Conservation (phyloP, 2,888 invertebrate genomes). For the Phania funesta region DNA sequence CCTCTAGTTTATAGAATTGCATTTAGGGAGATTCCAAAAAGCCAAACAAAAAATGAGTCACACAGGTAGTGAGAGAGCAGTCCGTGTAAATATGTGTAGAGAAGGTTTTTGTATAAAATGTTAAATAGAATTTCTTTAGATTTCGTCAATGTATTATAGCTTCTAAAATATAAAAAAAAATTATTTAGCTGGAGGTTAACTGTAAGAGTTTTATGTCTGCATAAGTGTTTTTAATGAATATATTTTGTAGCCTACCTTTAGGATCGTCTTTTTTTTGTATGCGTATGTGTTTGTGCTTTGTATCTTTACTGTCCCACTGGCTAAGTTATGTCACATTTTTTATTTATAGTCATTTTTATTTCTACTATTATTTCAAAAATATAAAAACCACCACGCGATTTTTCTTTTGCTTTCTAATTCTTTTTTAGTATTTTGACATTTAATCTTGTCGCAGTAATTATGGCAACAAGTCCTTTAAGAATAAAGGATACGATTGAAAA, state of each 20-base stretch:
- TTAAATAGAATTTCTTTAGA: constrained; percentile 59
- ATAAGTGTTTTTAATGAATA: constrained; percentile 4
- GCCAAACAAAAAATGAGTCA: neutral
- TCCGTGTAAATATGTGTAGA: neutral
- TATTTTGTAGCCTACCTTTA: constrained; percentile 34
- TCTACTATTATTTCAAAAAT: neutral
- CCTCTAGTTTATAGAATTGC: constrained; percentile 37
- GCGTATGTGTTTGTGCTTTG: neutral
- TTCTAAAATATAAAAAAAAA: constrained; percentile 31
- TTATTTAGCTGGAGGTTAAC: constrained; percentile 66
- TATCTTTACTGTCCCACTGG: constrained; percentile 61
- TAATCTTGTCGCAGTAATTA: constrained; percentile 22
- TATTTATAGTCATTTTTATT: neutral
- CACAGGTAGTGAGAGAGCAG: constrained; percentile 11
- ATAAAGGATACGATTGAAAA: neutral
- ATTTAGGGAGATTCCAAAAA: constrained; percentile 28
- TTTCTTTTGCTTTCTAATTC: neutral
- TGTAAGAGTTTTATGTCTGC: constrained; percentile 65
- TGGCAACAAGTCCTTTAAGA: constrained; percentile 26
- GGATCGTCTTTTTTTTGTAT: constrained; percentile 1
- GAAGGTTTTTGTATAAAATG: constrained; percentile 28
- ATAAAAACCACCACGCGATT: neutral
- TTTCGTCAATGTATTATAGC: neutral
- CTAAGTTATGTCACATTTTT: constrained; percentile 49
- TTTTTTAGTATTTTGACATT: constrained; percentile 10